A percentile compares a stretch with the other conserved stretches of the same genome.
These are phyloP conservation scores for Drosophila ficusphila DNA, from an alignment of 1,140 invertebrate genomes.

Conservation along the genomic window DNA sequence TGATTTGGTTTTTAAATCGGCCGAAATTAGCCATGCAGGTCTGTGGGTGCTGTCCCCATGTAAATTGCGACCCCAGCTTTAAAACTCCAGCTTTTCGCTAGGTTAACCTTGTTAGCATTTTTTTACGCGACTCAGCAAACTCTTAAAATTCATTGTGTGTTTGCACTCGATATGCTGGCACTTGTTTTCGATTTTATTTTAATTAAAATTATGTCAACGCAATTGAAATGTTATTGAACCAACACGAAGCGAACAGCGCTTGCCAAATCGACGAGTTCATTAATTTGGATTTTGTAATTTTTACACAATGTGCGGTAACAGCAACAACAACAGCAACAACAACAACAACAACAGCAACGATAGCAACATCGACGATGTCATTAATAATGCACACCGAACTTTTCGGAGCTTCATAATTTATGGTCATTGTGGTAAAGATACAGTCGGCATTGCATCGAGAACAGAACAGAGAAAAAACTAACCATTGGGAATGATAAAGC, in stretches of 20 bases:
- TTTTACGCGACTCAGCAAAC: conserved; percentile 52
- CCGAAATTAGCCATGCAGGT: conserved; percentile 18
- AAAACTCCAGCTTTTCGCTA: not conserved
- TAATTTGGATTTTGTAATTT: conserved; percentile 79
- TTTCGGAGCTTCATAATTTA: conserved; percentile 51
- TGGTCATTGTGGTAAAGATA: conserved; percentile 64
- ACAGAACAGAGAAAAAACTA: not conserved
- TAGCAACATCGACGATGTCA: conserved; percentile 14
- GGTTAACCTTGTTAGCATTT: conserved; percentile 67
- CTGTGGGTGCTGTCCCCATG: conserved; percentile 66
- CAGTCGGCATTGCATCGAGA: conserved; percentile 3
- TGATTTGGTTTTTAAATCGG: conserved; percentile 15
- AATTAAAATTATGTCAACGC: conserved; percentile 81
- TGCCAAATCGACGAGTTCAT: conserved; percentile 62
- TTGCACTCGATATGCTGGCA: conserved; percentile 19
- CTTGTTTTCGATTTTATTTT: conserved; percentile 66
- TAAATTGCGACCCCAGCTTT: conserved; percentile 42
- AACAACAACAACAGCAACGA: not conserved
- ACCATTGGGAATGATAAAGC: too few species aligned
- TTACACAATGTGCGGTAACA: conserved; percentile 55
- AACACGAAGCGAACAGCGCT: conserved; percentile 37
- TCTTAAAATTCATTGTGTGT: conserved; percentile 75
- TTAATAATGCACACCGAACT: conserved; percentile 44
- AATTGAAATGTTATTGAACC: conserved; percentile 81
- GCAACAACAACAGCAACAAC: conserved; percentile 13